phyloP scores from a whole-genome alignment of 2,888 invertebrate species.

The Drosophila gaucha region DNA sequence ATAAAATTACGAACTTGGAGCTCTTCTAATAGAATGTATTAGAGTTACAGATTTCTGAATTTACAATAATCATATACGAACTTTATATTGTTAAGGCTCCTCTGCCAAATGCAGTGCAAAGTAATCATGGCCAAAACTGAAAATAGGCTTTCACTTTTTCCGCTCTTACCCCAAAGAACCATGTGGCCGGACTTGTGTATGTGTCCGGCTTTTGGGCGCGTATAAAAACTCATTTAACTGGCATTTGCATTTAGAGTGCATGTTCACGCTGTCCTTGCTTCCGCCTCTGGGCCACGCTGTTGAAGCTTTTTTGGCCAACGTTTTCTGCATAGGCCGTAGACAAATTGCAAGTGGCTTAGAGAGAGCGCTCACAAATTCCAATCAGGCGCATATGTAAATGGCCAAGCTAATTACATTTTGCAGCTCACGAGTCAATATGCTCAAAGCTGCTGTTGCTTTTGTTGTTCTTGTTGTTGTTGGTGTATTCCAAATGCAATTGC shows the following conservation, averaged over 20 bases:
- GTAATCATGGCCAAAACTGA: constrained; percentile 10
- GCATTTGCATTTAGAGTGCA: constrained; percentile 79
- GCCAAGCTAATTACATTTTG: constrained; percentile 73
- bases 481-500: constrained; percentile 40
- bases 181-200: background rate
- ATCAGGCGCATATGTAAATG: constrained; percentile 62
- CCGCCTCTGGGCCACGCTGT: constrained; percentile 21
- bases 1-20: too few species aligned
- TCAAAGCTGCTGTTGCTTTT: constrained; percentile 6
- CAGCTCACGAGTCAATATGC: constrained; percentile 34
- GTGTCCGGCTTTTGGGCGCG: constrained; percentile 21
- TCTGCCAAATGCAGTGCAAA: background rate
- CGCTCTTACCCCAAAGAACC: constrained; percentile 1
- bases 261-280: constrained; percentile 33
- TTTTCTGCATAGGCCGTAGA: constrained; percentile 41
- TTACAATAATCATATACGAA: background rate
- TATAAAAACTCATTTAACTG: constrained; percentile 77
- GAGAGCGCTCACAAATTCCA: constrained; percentile 38
- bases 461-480: constrained; percentile 13
- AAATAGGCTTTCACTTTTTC: constrained; percentile 39
- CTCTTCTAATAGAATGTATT: too few species aligned
- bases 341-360: constrained; percentile 49
- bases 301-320: constrained; percentile 8
- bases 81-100: background rate
- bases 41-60: background rate